Percentiles rank a stretch among this genome's conserved stretches.
Evolutionary conservation across 2,888 invertebrate genomes (phyloP).

Genomic region (Poecilus cupreus): DNA sequence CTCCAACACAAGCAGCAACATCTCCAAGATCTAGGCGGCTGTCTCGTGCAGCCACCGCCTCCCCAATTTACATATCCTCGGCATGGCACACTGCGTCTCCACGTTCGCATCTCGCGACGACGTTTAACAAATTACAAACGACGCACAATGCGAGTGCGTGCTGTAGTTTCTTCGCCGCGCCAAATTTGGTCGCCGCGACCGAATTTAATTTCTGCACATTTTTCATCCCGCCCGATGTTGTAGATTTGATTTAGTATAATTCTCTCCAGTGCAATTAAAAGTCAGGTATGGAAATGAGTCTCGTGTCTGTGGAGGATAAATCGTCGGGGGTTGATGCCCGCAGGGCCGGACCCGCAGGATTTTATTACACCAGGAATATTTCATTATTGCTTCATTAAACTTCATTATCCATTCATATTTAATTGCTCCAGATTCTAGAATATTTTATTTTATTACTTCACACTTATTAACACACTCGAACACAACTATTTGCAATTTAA

Average conservation of each 20-base stretch:
- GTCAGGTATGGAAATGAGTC: constrained; percentile 48
- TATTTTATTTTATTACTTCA: neutral
- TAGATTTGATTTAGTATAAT: constrained; percentile 18
- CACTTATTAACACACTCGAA: neutral
- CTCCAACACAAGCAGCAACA: constrained; percentile 12
- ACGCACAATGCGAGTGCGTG: constrained; percentile 1
- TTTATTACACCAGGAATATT: neutral
- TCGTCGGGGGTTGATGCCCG: constrained; percentile 1
- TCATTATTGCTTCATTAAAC: neutral
- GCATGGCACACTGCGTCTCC: constrained; percentile 23
- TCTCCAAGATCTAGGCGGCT: constrained; percentile 34
- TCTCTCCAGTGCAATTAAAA: constrained; percentile 41
- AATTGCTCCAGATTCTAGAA: neutral
- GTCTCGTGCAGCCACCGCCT: constrained; percentile 23
- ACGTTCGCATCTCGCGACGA: neutral
- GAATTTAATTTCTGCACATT: constrained; percentile 47
- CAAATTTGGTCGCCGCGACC: constrained; percentile 43
- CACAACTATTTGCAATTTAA: constrained; percentile 21
- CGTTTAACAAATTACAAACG: constrained; percentile 58
- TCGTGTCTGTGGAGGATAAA: neutral
- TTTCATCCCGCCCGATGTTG: constrained; percentile 25
- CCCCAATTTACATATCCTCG: constrained; percentile 56
- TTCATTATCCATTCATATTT: neutral
- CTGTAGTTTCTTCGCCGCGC: neutral
- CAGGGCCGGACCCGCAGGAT: neutral